Base-by-base conservation (phyloP, 2,113 vertebrate genomes). In the Phocoena sinus region DNA sequence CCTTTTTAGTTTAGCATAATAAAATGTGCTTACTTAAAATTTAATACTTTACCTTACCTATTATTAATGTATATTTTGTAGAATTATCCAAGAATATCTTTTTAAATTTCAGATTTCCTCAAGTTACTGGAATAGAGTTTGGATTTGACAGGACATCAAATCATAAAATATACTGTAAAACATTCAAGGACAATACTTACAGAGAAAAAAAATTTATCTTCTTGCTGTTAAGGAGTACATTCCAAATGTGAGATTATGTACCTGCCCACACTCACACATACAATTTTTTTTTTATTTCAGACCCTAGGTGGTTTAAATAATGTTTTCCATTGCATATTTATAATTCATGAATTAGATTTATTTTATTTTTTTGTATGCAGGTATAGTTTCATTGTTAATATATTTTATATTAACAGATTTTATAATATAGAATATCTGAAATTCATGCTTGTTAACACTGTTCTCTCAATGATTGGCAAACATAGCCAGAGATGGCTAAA, bases 71-170 rank as follows among this genome's bases (percentile, higher is more conserved):
- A 36, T 28, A 26, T 41, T 58, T 60, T 83, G 1, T 25, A 91
- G 15, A 67, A 50, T 73, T 84, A 62, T 67, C 14, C 38, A 77
- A 88, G 5, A 80, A 93, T 89, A 71, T 96, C 74, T 36, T 96
- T 98, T 84, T 96, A 97, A 81, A 60, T 92, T 97, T 53, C 47
- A 98, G 92, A 96, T 98, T 98, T 98, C 97, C 92, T 97, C 97
- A 98, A 76, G 96, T 97, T 94, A 94, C 91, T 94, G 94, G 94
- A 97, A 96, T 91, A 91, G 95, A 98, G 92, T 98, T 97, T 98
- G 97, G 94, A 91, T 96, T 98, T 96, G 95, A 97, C 88, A 95
- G 96, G 96, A 21, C 91, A 97, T 0, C 41, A 88, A 95, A 97
- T 97, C 80, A 18, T 97, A 89, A 73, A 82, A 97, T 85, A 97